Percentiles rank a stretch among this genome's conserved stretches.
Evolutionary conservation across 30 jellyfish, hydroid and myxozoan genomes (phyloP).

Genomic region (Catostylus mosaicus): DNA sequence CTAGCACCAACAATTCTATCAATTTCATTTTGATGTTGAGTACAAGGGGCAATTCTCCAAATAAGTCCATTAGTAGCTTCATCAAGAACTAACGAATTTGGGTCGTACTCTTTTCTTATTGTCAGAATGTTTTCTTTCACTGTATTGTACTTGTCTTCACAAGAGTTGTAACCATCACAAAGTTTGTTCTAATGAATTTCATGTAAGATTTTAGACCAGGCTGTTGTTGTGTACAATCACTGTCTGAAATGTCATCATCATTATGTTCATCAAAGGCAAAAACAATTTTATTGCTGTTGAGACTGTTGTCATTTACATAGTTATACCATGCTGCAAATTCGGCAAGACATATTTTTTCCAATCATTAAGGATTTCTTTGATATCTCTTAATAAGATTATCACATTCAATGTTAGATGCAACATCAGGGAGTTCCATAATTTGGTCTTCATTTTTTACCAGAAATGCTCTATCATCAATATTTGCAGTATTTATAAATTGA

Average conservation of each 20-base stretch:
- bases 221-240: neutral
- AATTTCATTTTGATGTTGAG: conserved; percentile 10
- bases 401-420: neutral
- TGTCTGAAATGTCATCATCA: neutral
- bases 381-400: neutral
- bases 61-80: neutral
- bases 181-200: neutral
- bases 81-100: conserved; percentile 2
- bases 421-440: neutral
- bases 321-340: neutral
- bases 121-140: neutral
- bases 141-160: neutral
- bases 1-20: neutral
- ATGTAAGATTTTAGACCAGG: neutral
- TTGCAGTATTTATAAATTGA: neutral
- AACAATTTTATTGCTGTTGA: neutral
- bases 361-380: neutral
- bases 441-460: neutral
- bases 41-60: conserved; percentile 23
- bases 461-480: neutral
- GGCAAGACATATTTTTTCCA: neutral
- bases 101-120: neutral
- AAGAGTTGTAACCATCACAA: neutral
- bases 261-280: neutral
- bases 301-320: neutral